phyloP scores from a whole-genome alignment of 2,888 invertebrate genomes.

The Plebejus argus region DNA sequence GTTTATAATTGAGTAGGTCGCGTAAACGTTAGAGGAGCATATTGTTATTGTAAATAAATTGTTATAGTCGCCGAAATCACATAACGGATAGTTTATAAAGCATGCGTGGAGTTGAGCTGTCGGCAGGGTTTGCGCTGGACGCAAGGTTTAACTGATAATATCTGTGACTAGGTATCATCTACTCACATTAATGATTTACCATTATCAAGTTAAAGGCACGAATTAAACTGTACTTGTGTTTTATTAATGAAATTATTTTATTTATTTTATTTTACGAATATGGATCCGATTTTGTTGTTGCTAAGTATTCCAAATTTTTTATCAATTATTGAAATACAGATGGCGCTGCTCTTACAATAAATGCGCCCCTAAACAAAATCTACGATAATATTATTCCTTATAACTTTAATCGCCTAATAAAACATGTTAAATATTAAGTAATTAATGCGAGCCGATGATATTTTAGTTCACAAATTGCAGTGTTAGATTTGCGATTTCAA shows the following conservation, averaged over 20 bases:
- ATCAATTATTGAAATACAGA: neutral
- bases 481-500: slow-evolving; percentile 63
- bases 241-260: neutral
- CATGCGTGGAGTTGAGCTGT: slow-evolving; percentile 19
- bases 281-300: neutral
- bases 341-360: neutral
- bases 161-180: neutral
- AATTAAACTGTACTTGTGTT: neutral
- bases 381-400: neutral
- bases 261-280: too few species aligned
- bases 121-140: slow-evolving; percentile 38
- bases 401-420: neutral
- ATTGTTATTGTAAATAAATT: slow-evolving; percentile 42
- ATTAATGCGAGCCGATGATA: slow-evolving; percentile 1
- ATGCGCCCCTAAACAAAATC: neutral
- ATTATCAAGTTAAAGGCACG: neutral
- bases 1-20: slow-evolving; percentile 25
- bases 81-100: slow-evolving; percentile 36
- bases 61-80: slow-evolving; percentile 29
- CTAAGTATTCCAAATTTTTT: neutral
- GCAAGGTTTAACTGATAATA: slow-evolving; percentile 29
- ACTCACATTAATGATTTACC: neutral
- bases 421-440: too few species aligned
- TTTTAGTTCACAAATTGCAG: neutral
- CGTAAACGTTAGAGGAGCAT: slow-evolving; percentile 33